A percentile compares a stretch with the other conserved stretches of the same genome.
These are phyloP conservation scores for Paguma larvata DNA, from an alignment of 2,797 vertebrate genomes.

Conservation along the genomic window DNA sequence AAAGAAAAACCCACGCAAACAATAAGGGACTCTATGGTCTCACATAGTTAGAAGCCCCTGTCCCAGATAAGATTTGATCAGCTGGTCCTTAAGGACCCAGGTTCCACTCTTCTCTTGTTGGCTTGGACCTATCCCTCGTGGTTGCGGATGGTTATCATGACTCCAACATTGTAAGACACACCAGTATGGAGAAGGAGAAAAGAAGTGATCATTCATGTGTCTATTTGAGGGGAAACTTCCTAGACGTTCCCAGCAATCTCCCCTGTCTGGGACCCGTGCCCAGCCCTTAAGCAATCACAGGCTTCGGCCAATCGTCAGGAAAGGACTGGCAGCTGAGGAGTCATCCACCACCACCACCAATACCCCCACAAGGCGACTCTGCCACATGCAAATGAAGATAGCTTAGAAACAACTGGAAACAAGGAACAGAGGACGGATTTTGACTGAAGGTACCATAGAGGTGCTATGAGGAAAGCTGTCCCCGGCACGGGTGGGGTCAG, in stretches of 20 bases:
- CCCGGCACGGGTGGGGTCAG: not conserved
- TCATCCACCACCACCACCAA: accelerated
- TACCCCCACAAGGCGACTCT: not conserved
- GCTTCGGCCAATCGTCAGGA: not conserved
- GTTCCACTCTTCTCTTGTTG: not conserved
- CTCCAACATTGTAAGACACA: not conserved
- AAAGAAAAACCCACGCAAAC: not conserved
- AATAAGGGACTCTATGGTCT: not conserved
- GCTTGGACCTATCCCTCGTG: not conserved
- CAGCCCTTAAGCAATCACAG: not conserved
- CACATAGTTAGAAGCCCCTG: not conserved
- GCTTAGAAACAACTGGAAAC: not conserved
- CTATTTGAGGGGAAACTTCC: not conserved
- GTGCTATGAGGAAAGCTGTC: not conserved
- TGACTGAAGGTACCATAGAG: not conserved
- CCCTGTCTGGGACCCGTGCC: too few relatives aligned
- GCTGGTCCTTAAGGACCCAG: not conserved
- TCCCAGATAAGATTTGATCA: not conserved
- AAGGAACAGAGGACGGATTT: not conserved
- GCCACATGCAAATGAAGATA: not conserved
- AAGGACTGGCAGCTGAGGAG: not conserved
- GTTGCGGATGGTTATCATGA: not conserved
- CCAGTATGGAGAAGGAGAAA: not conserved
- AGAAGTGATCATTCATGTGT: not conserved
- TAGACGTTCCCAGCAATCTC: not conserved